Base-by-base conservation (phyloP, 2,888 invertebrate genomes). In the Strigamia crassipes region DNA sequence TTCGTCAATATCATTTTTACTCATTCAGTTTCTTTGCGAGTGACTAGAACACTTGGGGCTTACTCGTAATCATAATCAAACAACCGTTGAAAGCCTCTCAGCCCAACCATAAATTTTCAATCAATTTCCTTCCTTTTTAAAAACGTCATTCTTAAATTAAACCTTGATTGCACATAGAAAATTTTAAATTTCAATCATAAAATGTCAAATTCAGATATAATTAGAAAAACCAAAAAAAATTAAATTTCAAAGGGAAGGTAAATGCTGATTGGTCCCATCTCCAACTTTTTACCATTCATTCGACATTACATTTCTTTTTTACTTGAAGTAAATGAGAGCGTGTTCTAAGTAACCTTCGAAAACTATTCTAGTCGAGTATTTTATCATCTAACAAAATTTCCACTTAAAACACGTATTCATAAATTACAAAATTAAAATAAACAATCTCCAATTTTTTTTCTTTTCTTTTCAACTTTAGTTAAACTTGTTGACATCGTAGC, bases 221-320 rank as follows among this genome's bases (percentile, higher is more conserved):
- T 18, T 56, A 56, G 3, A 56, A 56, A 56, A 56, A 56, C 18
- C 6, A 38, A 18, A 56, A 51, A 56, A 9, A 56, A 21, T 18
- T 0, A 56, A 56, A 46, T 15, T 46, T 46, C 0, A 46, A 46
- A 46, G 46, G 46, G 15, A 56, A 56, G 56, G 56, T 56, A 56
- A 56, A 56, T 56, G 56, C 56, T 56, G 56, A 56, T 56, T 56
- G 56, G 56, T 56, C 56, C 56, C 56, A 56, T 56, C 18, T 56
- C 56, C n/a, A 18, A n/a, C 18, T 56, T 56, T n/a, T 56, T 18
- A 56, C n/a, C 56, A 56, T 56, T 56, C 56, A 56, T 56, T 56
- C 56, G 18, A 56, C 56, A 21, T 56, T 56, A 15, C 56, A 56
- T 56, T 56, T 13, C 12, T 46, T 46, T 56, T 56, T 18, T 18